Percentiles rank a stretch among this genome's conserved stretches.
Conservation (phyloP, 2,797 vertebrate species). For the Peromyscus aztecus region DNA sequence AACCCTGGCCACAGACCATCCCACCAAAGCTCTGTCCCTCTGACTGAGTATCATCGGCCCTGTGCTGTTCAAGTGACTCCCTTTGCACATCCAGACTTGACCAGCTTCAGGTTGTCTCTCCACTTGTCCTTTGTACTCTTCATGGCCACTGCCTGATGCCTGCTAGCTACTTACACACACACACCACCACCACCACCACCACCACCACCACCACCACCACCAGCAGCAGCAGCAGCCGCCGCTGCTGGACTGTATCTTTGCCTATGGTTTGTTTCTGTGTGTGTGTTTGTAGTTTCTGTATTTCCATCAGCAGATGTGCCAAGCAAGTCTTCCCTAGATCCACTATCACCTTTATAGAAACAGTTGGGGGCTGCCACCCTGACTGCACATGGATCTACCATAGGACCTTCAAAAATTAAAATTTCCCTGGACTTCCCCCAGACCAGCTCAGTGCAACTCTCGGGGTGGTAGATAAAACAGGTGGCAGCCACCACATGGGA, state of each 20-base stretch:
- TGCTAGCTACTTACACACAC: not conserved
- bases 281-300: not conserved
- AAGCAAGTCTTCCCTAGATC: not conserved
- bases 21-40: not conserved
- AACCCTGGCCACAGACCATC: not conserved
- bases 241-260: not conserved
- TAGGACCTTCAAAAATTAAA: not conserved
- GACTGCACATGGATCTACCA: not conserved
- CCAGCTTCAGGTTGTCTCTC: not conserved
- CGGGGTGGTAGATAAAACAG: not conserved
- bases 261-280: not conserved
- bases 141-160: not conserved
- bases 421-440: no score
- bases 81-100: not conserved
- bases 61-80: accelerated
- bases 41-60: not conserved
- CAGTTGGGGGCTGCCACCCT: not conserved
- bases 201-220: not conserved
- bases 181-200: not conserved
- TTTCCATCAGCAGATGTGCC: not conserved
- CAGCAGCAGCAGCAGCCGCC: not conserved
- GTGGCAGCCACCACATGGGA: not conserved
- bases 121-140: not conserved
- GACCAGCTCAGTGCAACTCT: not conserved
- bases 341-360: not conserved